A percentile compares a stretch with the other conserved stretches of the same genome.
These are phyloP conservation scores for Drosophila orena DNA, from an alignment of 1,140 invertebrate species.

Conservation along the genomic window DNA sequence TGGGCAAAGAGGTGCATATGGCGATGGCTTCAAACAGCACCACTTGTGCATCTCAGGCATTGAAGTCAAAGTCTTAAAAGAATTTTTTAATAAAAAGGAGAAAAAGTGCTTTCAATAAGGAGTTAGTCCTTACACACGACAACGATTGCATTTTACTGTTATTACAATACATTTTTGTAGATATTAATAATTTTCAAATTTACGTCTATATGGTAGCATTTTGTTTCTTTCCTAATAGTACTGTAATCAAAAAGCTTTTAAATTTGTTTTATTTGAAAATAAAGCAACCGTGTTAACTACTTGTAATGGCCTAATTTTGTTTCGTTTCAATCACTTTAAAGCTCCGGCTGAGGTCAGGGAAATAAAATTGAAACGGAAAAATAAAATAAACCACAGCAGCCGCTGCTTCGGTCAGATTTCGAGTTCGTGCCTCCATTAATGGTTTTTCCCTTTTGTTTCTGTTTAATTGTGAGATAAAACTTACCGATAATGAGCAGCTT, in stretches of 20 bases:
- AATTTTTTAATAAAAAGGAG: no score
- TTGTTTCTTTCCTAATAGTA: no score
- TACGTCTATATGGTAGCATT: no score
- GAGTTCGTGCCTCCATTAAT: constrained; percentile 30
- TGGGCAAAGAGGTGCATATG: constrained; percentile 6
- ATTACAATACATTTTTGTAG: no score
- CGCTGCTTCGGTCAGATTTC: constrained; percentile 12
- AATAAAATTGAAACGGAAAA: constrained; percentile 13
- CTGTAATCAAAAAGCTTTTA: background rate
- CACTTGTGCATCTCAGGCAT: constrained; percentile 1
- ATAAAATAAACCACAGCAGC: constrained; percentile 19
- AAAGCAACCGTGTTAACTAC: background rate
- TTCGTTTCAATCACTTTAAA: constrained; percentile 2
- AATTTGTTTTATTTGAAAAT: background rate
- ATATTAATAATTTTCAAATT: no score
- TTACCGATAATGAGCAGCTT: constrained; percentile 84
- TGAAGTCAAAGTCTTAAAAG: background rate
- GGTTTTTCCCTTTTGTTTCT: constrained; percentile 31
- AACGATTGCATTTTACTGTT: no score
- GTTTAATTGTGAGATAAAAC: constrained; percentile 84
- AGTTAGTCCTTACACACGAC: no score
- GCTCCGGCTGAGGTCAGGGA: constrained; percentile 2
- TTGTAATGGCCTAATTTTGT: no score
- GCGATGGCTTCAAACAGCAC: constrained; percentile 17
- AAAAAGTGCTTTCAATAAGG: no score